Percentiles rank a stretch among this genome's conserved stretches.
Conservation (phyloP, 2,888 invertebrate genomes). For the Quadroppia sp. region DNA sequence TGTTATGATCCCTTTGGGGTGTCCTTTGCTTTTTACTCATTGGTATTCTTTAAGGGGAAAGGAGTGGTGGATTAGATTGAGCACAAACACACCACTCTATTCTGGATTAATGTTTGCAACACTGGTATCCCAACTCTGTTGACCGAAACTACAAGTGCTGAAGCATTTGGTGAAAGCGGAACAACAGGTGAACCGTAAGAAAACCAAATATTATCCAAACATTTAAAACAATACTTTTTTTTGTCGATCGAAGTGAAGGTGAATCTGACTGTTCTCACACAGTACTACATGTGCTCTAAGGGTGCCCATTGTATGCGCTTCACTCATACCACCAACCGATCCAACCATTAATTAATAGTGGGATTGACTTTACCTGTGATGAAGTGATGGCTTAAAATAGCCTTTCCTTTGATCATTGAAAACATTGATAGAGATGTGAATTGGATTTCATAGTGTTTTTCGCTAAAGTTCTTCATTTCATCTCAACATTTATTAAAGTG, state of each 20-base stretch:
- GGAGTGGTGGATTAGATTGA: neutral
- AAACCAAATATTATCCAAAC: neutral
- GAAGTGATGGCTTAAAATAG: constrained; percentile 20
- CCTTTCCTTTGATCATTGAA: neutral
- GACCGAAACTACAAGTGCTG: constrained; percentile 12
- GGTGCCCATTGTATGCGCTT: too few relatives aligned
- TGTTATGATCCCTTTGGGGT: constrained; percentile 11
- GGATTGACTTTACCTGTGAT: neutral
- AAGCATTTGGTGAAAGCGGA: constrained; percentile 5
- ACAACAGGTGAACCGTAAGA: neutral
- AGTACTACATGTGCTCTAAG: too few relatives aligned
- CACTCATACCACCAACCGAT: neutral
- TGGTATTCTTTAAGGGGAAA: neutral
- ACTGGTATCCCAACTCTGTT: neutral
- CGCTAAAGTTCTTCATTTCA: neutral
- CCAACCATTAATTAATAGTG: neutral
- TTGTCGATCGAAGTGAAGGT: neutral
- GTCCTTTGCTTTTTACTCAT: constrained; percentile 28
- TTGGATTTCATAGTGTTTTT: neutral
- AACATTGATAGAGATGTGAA: constrained; percentile 2
- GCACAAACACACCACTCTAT: neutral
- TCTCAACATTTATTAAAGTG: neutral
- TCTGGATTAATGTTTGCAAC: too few relatives aligned
- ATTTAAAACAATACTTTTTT: neutral
- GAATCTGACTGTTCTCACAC: too few relatives aligned